Conservation (phyloP, 2,797 vertebrate species). For the Tachyglossus aculeatus region DNA sequence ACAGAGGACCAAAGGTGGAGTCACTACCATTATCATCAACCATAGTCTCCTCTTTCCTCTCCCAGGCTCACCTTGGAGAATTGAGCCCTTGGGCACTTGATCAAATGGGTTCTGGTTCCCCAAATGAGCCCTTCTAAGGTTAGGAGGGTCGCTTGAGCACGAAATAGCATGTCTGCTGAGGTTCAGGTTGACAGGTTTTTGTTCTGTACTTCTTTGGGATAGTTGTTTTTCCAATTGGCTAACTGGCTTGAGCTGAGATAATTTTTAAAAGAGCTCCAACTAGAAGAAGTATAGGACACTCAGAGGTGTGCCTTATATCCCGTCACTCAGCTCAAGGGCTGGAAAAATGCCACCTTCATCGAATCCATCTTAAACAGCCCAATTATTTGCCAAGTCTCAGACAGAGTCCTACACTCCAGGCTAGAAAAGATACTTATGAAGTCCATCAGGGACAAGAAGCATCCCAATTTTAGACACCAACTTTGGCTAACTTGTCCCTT, state of each 20-base stretch:
- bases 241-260: background rate
- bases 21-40: too few species aligned
- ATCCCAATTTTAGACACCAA: background rate
- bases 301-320: background rate
- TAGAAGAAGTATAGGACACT: conserved; percentile 5
- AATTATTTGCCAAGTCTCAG: background rate
- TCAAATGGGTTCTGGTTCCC: too few species aligned
- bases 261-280: background rate
- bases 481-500: conserved; percentile 4
- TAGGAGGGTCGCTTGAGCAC: too few species aligned
- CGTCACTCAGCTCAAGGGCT: background rate
- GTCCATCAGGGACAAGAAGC: background rate
- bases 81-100: too few species aligned
- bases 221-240: background rate
- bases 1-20: too few species aligned
- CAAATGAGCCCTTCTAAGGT: too few species aligned
- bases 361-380: background rate
- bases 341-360: background rate
- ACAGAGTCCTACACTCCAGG: background rate
- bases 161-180: background rate
- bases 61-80: too few species aligned
- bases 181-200: background rate
- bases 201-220: background rate
- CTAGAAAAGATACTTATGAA: background rate
- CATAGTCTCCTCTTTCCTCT: too few species aligned